phyloP scores from a whole-genome alignment of 1,140 invertebrate genomes.

The Ceratitis capitata region DNA sequence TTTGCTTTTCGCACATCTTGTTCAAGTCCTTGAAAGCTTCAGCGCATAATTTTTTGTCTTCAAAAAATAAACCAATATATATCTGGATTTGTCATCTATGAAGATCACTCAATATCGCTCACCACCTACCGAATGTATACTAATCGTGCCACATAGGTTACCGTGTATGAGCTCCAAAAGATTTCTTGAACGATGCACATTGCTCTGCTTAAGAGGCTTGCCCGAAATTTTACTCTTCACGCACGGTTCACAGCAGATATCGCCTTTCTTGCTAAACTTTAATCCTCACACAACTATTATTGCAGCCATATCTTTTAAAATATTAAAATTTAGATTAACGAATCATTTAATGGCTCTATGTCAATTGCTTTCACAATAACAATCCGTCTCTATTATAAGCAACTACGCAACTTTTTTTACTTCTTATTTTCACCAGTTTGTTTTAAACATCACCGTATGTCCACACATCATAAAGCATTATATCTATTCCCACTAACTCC shows the following conservation, averaged over 20 bases:
- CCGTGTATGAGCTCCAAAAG: background rate
- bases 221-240: constrained; percentile 1
- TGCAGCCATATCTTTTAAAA: background rate
- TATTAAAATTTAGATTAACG: background rate
- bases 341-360: background rate
- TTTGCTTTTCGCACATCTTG: constrained; percentile 49
- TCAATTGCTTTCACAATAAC: background rate
- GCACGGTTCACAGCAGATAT: constrained; percentile 1
- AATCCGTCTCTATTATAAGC: background rate
- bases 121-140: constrained; percentile 53
- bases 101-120: constrained; percentile 64
- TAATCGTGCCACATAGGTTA: background rate
- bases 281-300: background rate
- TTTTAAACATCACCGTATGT: background rate
- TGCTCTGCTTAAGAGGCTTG: background rate
- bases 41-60: constrained; percentile 63
- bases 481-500: constrained; percentile 24
- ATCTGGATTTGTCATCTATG: constrained; percentile 64
- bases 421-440: background rate
- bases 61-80: constrained; percentile 60
- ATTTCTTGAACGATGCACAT: background rate
- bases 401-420: background rate
- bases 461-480: background rate
- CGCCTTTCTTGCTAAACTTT: background rate
- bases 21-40: constrained; percentile 56